phyloP scores from a whole-genome alignment of 2,113 vertebrate species.

The Pachypanchax playfairii region DNA sequence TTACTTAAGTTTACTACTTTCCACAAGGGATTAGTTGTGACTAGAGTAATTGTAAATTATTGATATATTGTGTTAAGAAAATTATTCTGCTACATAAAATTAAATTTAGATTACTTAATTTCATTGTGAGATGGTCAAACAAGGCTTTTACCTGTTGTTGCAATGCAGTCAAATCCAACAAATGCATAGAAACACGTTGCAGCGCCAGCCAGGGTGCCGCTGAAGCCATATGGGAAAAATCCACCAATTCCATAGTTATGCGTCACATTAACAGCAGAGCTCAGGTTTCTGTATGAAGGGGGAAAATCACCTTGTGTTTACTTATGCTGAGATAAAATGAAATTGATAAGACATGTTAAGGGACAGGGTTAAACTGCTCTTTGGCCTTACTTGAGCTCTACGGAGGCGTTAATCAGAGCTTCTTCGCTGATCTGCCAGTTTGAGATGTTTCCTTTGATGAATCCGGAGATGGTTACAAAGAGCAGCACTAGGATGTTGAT shows the following conservation, averaged over 20 bases:
- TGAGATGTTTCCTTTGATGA: conserved; percentile 81
- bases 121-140: background rate
- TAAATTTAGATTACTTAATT: background rate
- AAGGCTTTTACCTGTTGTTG: conserved; percentile 79
- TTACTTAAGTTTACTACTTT: background rate
- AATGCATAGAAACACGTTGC: conserved; percentile 90
- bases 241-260: conserved; percentile 80
- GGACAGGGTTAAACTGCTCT: background rate
- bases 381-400: conserved; percentile 49
- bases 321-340: conserved; percentile 2
- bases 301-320: conserved; percentile 19
- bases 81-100: background rate
- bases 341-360: background rate
- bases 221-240: conserved; percentile 86
- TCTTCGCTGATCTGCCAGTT: conserved; percentile 84
- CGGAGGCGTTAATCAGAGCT: conserved; percentile 55
- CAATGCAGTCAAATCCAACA: conserved; percentile 90
- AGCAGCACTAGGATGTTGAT: conserved; percentile 83
- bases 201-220: conserved; percentile 85
- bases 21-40: background rate
- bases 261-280: conserved; percentile 64
- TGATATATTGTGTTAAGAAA: background rate
- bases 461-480: conserved; percentile 83
- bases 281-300: conserved; percentile 73
- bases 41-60: background rate